Percentiles rank a stretch among this genome's conserved stretches.
Evolutionary conservation across 1,140 invertebrate species (phyloP).

Genomic region (Dendrolimus punctatus): DNA sequence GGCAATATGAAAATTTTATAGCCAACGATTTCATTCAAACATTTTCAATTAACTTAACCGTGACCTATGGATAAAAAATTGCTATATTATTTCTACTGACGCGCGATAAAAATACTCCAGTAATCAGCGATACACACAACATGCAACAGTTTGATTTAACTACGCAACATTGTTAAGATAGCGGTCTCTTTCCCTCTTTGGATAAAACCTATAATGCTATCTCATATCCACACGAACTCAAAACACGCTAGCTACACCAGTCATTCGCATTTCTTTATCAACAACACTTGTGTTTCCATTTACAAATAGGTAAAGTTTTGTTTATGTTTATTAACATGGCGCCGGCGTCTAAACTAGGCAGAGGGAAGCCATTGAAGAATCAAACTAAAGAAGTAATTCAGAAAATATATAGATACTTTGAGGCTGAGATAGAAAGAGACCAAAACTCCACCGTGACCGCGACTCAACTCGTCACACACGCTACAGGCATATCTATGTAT

Average conservation of each 20-base stretch:
- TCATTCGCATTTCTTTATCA: conserved; percentile 12
- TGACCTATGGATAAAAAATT: no score
- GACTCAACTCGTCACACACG: conserved; percentile 9
- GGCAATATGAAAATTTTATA: no score
- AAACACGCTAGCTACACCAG: not conserved
- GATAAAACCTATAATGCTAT: not conserved
- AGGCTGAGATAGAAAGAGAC: conserved; percentile 14
- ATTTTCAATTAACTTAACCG: no score
- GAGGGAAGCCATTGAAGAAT: conserved; percentile 11
- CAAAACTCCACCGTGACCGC: conserved; percentile 12
- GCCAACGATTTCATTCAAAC: no score
- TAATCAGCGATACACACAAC: no score
- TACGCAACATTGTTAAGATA: not conserved
- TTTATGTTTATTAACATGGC: conserved; percentile 10
- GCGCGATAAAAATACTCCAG: no score
- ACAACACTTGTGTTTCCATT: conserved; percentile 9
- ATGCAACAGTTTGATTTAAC: no score
- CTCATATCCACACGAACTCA: not conserved
- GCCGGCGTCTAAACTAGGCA: conserved; percentile 7
- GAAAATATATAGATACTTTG: conserved; percentile 15
- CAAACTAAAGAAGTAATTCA: conserved; percentile 15
- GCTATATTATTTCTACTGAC: no score
- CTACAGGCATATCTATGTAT: conserved; percentile 11
- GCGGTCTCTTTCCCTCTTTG: not conserved
- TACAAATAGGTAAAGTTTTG: not conserved